Evolutionary conservation across 2,113 vertebrate genomes (phyloP).

Genomic region (Poecilia latipinna): DNA sequence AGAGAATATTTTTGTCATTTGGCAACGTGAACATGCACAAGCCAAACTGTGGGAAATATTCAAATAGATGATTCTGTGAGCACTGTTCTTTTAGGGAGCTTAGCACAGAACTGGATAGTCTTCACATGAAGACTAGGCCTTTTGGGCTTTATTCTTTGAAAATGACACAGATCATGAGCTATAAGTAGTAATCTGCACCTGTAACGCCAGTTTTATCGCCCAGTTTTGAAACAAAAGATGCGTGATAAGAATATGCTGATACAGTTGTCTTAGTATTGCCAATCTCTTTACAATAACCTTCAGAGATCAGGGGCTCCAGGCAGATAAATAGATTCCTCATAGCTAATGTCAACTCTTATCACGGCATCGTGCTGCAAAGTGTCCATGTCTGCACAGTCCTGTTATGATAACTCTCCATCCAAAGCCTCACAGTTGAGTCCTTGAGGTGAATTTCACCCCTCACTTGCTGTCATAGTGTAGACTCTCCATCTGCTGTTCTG

Average conservation of each 20-base stretch:
- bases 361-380: conserved; percentile 36
- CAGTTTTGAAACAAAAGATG: conserved; percentile 53
- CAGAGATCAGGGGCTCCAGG: conserved; percentile 55
- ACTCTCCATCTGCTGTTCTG: conserved; percentile 35
- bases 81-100: conserved; percentile 37
- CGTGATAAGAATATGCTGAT: conserved; percentile 50
- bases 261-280: conserved; percentile 51
- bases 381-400: conserved; percentile 33
- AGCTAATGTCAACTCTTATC: conserved; percentile 62
- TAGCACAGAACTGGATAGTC: conserved; percentile 49
- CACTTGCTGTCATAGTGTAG: conserved; percentile 47
- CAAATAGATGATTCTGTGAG: conserved; percentile 51
- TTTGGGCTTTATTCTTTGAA: conserved; percentile 24
- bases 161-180: conserved; percentile 28
- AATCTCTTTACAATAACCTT: conserved; percentile 50
- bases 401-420: conserved; percentile 44
- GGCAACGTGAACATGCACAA: conserved; percentile 55
- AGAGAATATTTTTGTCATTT: conserved; percentile 65
- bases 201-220: conserved; percentile 36
- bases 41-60: conserved; percentile 38
- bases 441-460: conserved; percentile 67
- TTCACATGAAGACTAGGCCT: conserved; percentile 18
- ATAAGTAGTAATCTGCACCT: conserved; percentile 44
- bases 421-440: conserved; percentile 45
- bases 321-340: conserved; percentile 56